phyloP scores from a whole-genome alignment of 2,113 vertebrate species.

The Orientallactaga bullata region DNA sequence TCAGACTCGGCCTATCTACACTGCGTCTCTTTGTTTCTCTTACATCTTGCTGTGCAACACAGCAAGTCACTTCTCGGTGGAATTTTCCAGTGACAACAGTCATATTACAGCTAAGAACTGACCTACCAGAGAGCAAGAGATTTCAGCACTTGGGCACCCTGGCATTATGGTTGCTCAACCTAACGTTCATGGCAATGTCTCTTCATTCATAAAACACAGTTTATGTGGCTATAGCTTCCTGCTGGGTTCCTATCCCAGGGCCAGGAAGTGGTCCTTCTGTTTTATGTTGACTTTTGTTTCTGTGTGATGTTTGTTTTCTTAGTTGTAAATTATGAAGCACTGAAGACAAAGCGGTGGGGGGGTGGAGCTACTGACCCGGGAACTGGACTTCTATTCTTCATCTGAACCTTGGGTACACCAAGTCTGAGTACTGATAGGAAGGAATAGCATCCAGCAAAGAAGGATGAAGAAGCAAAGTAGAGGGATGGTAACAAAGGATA shows the following conservation, averaged over 20 bases:
- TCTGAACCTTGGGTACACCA: not conserved
- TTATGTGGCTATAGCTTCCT: conserved; percentile 18
- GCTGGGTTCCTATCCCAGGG: not conserved
- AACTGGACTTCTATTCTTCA: not conserved
- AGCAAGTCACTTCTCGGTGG: conserved; percentile 11
- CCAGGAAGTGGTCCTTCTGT: conserved; percentile 20
- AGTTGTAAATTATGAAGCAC: conserved; percentile 43
- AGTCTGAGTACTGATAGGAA: not conserved
- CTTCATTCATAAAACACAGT: not conserved
- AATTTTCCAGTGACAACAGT: conserved; percentile 68
- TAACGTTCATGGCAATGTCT: not conserved
- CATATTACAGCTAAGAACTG: conserved; percentile 18
- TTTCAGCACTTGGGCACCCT: not conserved
- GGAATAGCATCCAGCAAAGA: not conserved
- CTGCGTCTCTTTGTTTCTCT: conserved; percentile 1
- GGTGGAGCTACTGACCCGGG: not conserved
- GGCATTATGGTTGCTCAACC: not conserved
- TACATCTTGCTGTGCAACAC: not conserved
- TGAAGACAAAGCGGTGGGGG: not conserved
- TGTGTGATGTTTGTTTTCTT: conserved; percentile 25
- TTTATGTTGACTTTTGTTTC: conserved; percentile 20
- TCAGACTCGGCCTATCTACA: not conserved
- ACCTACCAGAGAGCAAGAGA: conserved; percentile 27
- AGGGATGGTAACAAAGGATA: not conserved
- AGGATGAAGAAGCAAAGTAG: not conserved